These are phyloP conservation scores for Argyra leucocephala DNA, from an alignment of 2,888 invertebrate genomes.

Conservation along the genomic window DNA sequence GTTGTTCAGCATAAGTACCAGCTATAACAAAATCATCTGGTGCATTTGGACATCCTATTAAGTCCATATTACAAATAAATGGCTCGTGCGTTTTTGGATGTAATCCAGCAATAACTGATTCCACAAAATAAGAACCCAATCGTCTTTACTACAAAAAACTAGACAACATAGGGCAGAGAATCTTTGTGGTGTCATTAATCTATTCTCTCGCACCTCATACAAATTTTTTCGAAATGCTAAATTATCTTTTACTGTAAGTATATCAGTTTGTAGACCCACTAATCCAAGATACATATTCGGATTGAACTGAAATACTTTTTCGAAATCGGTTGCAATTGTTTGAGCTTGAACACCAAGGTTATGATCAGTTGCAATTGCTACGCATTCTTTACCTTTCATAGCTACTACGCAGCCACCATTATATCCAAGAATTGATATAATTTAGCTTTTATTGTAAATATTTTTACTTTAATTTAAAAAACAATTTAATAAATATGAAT, in stretches of 20 bases:
- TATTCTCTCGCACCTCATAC: slow-evolving; percentile 89
- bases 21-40: slow-evolving; percentile 95
- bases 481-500: too few species aligned
- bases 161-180: slow-evolving; percentile 83
- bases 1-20: slow-evolving; percentile 83
- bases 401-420: slow-evolving; percentile 95
- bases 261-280: slow-evolving; percentile 95
- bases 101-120: slow-evolving; percentile 90
- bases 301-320: slow-evolving; percentile 88
- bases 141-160: slow-evolving; percentile 91
- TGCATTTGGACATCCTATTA: slow-evolving; percentile 80
- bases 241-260: slow-evolving; percentile 85
- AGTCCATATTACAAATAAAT: slow-evolving; percentile 88
- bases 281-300: slow-evolving; percentile 80
- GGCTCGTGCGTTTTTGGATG: slow-evolving; percentile 77
- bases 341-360: slow-evolving; percentile 91
- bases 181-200: slow-evolving; percentile 81
- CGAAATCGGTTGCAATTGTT: slow-evolving; percentile 84
- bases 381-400: slow-evolving; percentile 96
- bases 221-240: slow-evolving; percentile 79
- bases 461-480: too few species aligned
- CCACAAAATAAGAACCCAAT: slow-evolving; percentile 96
- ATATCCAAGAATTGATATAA: slow-evolving; percentile 67
- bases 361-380: slow-evolving; percentile 90
- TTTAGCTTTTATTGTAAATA: background rate